Conservation (phyloP, 2,797 vertebrate genomes). For the Meriones psammophilus region DNA sequence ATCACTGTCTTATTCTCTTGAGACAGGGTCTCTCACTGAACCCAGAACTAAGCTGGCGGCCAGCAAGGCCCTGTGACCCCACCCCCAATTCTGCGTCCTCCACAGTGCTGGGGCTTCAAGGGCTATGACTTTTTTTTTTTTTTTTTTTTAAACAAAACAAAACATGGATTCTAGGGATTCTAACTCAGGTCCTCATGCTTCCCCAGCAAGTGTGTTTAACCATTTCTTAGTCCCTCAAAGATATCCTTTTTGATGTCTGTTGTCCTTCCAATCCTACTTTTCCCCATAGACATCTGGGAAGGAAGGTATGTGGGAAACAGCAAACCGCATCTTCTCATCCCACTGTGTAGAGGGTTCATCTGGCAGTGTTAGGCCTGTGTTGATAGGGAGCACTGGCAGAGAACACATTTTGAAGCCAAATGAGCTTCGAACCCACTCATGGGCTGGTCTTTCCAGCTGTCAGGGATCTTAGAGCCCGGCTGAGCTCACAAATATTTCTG, state of each 20-base stretch:
- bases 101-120: neutral
- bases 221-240: neutral
- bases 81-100: neutral
- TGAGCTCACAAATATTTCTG: neutral
- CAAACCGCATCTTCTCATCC: neutral
- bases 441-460: neutral
- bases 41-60: neutral
- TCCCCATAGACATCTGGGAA: rapidly evolving
- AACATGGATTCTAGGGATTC: neutral
- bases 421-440: neutral
- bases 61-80: neutral
- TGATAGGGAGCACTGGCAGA: neutral
- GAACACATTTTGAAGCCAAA: neutral
- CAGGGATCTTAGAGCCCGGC: neutral
- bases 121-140: too few relatives aligned
- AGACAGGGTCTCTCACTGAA: neutral
- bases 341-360: rapidly evolving
- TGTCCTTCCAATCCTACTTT: rapidly evolving
- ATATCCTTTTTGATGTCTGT: rapidly evolving
- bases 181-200: neutral
- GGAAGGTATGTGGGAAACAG: rapidly evolving
- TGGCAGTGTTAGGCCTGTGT: neutral
- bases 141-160: too few relatives aligned
- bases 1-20: neutral
- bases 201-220: neutral